Conservation (phyloP, 2,113 vertebrate genomes). For the Lophotis ruficrista region DNA sequence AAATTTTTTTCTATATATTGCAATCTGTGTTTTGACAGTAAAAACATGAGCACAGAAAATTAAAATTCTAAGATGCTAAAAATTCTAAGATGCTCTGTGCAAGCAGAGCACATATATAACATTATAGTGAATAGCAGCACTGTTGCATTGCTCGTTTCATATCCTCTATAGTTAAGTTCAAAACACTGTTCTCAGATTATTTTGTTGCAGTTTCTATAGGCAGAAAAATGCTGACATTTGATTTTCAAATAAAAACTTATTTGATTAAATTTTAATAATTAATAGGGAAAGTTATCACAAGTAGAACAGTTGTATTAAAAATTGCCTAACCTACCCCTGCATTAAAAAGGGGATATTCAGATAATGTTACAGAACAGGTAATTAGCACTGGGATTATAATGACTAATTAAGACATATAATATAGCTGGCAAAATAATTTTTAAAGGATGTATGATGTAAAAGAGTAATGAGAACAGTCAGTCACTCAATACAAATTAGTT, state of each 20-base stretch:
- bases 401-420: not conserved
- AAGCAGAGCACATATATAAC: not conserved
- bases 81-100: not conserved
- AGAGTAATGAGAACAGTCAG: not conserved
- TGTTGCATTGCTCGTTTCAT: not conserved
- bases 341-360: not conserved
- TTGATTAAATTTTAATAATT: not conserved
- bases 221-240: not conserved
- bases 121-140: not conserved
- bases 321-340: not conserved
- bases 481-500: not conserved
- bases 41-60: not conserved
- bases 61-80: not conserved
- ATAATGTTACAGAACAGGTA: not conserved
- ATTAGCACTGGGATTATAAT: not conserved
- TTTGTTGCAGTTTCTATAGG: not conserved
- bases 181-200: not conserved
- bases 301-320: not conserved
- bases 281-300: not conserved
- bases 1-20: not conserved
- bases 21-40: not conserved
- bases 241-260: not conserved
- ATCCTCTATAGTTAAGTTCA: not conserved
- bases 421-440: not conserved
- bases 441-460: not conserved